These are phyloP conservation scores for Cephalopterus ornatus DNA, from an alignment of 2,113 vertebrate genomes.

Conservation along the genomic window DNA sequence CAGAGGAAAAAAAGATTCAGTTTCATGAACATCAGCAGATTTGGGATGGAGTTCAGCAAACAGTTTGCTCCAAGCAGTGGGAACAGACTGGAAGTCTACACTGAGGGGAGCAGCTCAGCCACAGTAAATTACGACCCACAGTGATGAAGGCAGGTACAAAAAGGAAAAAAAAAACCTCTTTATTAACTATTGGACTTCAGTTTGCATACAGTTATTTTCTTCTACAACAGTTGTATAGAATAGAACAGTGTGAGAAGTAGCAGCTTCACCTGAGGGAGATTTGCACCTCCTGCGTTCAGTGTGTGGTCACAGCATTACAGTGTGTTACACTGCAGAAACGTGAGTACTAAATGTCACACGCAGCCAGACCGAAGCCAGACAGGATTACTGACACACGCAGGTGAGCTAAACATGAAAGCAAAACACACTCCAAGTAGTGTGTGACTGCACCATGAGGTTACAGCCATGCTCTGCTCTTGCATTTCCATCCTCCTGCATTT, in stretches of 20 bases:
- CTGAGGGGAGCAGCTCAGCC: not conserved
- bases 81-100: not conserved
- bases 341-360: fast-evolving
- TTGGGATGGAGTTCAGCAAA: not conserved
- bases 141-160: not conserved
- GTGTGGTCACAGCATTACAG: no score
- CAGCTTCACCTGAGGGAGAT: not conserved
- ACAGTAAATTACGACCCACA: not conserved
- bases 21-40: not conserved
- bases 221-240: fast-evolving
- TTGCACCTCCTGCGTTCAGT: not conserved
- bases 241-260: not conserved
- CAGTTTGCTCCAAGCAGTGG: not conserved
- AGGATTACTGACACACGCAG: not conserved
- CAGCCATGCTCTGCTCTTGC: not conserved
- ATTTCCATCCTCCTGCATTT: not conserved
- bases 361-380: not conserved
- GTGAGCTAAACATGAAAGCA: not conserved
- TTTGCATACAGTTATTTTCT: not conserved
- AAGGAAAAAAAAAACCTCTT: not conserved
- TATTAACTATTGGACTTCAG: not conserved
- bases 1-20: not conserved
- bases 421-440: not conserved
- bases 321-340: not conserved
- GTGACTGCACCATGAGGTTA: not conserved